Evolutionary conservation across 2,888 invertebrate species (phyloP), one percentile per base, ranked within the genome.

Genomic region (Lasioglossum pauxillum): DNA sequence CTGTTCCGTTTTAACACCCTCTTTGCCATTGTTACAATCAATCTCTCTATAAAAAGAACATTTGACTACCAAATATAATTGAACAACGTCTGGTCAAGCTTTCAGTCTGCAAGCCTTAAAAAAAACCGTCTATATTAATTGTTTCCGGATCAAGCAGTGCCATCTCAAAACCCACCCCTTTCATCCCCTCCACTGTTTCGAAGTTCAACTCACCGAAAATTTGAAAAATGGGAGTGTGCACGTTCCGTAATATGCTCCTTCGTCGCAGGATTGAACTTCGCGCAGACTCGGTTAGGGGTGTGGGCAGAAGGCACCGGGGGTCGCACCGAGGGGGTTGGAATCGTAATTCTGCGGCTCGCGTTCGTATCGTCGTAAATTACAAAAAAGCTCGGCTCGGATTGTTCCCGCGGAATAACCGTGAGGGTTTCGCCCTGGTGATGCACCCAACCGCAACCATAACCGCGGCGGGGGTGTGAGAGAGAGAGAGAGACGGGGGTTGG

Each of bases 361-460:
- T 85, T 86, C 88, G 88, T 88, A 90, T 90, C 75, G 83, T 86
- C 91, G 91, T 91, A 91, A 91, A 91, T 91, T 91, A 89, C 90
- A 91, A 91, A 91, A 90, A 91, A 91, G 90, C 74, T 64, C 27
- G 44, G 77, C 53, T 10, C 72, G 91, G 91, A 90, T 90, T 90
- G 90, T 89, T 86, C 85, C 88, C 83, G 60, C 82, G 90, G 77
- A 89, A 90, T 85, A 90, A 90, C 83, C 83, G 31, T 16, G 64
- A 67, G 38, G 64, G 64, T 64, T 49, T 53, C 46, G n/a, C 53
- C 31, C 57, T 31, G 69, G 44, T 12, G 69, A 84, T 31, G 57
- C 73, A 46, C 23, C 27, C 41, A 38, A 38, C 69, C 60, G 19
- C 38, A 60, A 69, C 67, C 67, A 35, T 67, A 67, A 31, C 67